A percentile compares a stretch with the other conserved stretches of the same genome.
Evolutionary conservation across 2,888 invertebrate genomes (phyloP).

Genomic region (Campoplex nolae): DNA sequence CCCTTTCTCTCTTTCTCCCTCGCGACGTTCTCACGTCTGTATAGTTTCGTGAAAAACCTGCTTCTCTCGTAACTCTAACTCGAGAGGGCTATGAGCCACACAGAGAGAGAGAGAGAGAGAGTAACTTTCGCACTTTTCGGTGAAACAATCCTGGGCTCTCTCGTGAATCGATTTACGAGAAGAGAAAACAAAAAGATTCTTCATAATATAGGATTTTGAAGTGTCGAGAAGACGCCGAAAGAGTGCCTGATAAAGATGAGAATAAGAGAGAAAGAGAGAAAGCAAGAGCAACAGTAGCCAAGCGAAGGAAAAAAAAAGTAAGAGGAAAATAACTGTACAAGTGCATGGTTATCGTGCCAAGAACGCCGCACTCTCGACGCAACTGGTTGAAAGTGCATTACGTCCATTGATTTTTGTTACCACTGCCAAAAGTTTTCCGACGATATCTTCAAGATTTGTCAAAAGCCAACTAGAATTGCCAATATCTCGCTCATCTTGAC

Average conservation of each 20-base stretch:
- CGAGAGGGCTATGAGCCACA: not conserved
- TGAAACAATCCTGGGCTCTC: constrained; percentile 52
- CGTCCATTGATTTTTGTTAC: constrained; percentile 7
- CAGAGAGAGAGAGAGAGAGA: not conserved
- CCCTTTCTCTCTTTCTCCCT: constrained; percentile 1
- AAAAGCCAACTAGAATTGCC: constrained; percentile 5
- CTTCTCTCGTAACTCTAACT: constrained; percentile 53
- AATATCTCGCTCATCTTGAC: constrained; percentile 25
- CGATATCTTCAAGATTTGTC: constrained; percentile 28
- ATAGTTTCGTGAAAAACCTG: constrained; percentile 32
- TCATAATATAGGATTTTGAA: constrained; percentile 2
- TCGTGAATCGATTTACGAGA: constrained; percentile 64
- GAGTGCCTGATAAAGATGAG: constrained; percentile 3
- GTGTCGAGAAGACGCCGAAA: constrained; percentile 47
- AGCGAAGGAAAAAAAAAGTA: not conserved
- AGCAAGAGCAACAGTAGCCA: not conserved
- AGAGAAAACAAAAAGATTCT: constrained; percentile 53
- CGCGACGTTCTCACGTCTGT: constrained; percentile 10
- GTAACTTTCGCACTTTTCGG: constrained; percentile 62
- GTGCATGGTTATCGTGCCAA: constrained; percentile 49
- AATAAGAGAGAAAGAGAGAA: not conserved
- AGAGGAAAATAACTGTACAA: not conserved
- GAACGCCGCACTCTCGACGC: constrained; percentile 41
- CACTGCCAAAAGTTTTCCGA: constrained; percentile 42
- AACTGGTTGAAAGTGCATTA: constrained; percentile 47